Evolutionary conservation across 2,113 vertebrate species (phyloP).

Genomic region (Aegotheles bennettii): DNA sequence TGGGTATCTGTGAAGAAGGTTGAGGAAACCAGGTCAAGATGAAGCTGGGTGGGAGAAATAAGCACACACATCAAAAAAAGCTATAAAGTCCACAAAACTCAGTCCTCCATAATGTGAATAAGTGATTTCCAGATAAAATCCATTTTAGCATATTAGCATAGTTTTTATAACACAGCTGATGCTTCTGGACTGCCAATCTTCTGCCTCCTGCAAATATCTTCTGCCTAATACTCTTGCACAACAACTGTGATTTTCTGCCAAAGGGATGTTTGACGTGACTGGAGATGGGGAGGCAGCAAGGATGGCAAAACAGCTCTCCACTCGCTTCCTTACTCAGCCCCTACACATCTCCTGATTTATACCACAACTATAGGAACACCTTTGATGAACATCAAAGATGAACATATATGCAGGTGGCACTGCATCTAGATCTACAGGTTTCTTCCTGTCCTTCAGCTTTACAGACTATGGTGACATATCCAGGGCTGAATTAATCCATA

Average conservation of each 20-base stretch:
- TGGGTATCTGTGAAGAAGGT: not conserved
- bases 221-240: not conserved
- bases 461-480: rapidly evolving
- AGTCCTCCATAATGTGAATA: not conserved
- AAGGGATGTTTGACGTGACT: not conserved
- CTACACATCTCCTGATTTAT: rapidly evolving
- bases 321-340: rapidly evolving
- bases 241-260: not conserved
- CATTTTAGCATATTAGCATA: not conserved
- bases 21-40: not conserved
- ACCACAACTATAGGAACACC: not conserved
- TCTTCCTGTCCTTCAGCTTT: not conserved
- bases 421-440: not conserved
- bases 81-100: not conserved
- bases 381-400: not conserved
- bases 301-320: not conserved
- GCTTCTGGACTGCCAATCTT: not conserved
- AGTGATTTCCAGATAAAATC: not conserved
- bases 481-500: not conserved
- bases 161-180: constrained; percentile 25
- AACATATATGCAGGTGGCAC: rapidly evolving
- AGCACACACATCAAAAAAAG: rapidly evolving
- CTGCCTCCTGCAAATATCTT: not conserved
- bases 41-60: not conserved
- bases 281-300: not conserved